A percentile compares a stretch with the other conserved stretches of the same genome.
phyloP scores from a whole-genome alignment of 2,797 vertebrate genomes.

The Coregonus suidteri region DNA sequence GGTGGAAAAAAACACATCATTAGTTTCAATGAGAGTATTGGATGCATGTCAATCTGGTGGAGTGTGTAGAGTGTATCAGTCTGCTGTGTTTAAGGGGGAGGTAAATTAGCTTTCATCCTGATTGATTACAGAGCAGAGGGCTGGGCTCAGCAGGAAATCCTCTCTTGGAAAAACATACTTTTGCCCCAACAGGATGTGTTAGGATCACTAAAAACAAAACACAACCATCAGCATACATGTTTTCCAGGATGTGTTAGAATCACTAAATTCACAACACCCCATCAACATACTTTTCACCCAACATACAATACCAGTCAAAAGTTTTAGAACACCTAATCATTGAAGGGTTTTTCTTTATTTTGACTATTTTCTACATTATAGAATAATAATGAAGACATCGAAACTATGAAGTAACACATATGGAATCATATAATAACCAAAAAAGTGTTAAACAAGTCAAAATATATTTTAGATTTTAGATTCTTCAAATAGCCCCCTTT shows the following conservation, averaged over 20 bases:
- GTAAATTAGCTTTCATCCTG: constrained; percentile 26
- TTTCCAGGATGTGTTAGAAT: not conserved
- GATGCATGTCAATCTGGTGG: not conserved
- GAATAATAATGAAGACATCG: too few species aligned
- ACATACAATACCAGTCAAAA: not conserved
- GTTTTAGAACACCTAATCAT: too few species aligned
- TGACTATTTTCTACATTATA: too few species aligned
- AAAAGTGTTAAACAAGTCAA: too few species aligned
- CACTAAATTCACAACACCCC: not conserved
- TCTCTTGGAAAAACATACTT: not conserved
- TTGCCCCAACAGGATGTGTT: too few species aligned
- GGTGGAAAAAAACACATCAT: not conserved
- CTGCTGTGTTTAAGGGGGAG: not conserved
- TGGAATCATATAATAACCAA: too few species aligned
- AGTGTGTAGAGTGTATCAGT: not conserved
- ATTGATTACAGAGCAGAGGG: constrained; percentile 40
- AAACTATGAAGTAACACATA: too few species aligned
- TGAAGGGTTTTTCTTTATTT: too few species aligned
- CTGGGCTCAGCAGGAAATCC: constrained; percentile 35
- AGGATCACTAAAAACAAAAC: not conserved
- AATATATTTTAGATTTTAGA: too few species aligned
- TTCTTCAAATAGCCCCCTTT: too few species aligned
- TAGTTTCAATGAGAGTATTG: not conserved
- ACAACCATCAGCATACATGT: not conserved
- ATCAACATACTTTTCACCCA: not conserved